Conservation (phyloP, 2,113 vertebrate genomes). For the Ciconia boyciana region DNA sequence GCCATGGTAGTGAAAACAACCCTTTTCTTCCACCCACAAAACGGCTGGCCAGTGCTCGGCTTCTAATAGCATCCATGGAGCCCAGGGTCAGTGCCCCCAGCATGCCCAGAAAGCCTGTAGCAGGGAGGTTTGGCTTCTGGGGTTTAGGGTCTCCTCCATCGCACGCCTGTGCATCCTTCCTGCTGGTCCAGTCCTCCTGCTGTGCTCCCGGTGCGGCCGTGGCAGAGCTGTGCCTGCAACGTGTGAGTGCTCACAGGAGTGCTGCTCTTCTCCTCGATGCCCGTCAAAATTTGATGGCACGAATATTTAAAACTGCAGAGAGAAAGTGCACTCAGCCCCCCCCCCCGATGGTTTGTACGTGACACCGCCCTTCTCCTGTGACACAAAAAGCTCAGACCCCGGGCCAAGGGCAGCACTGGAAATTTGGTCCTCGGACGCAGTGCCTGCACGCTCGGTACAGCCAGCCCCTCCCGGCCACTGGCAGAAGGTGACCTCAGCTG, state of each 20-base stretch:
- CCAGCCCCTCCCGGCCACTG: background rate
- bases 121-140: background rate
- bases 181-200: background rate
- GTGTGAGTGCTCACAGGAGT: fast-evolving
- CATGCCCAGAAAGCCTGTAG: background rate
- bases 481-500: background rate
- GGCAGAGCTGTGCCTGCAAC: fast-evolving
- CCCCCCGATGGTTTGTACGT: fast-evolving
- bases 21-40: background rate
- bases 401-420: background rate
- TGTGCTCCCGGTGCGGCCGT: fast-evolving
- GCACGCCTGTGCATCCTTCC: fast-evolving
- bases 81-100: background rate
- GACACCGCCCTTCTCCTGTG: background rate
- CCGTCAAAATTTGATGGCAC: fast-evolving
- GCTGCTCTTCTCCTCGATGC: background rate
- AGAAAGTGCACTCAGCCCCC: background rate
- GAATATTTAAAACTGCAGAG: background rate
- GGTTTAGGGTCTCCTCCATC: background rate
- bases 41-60: fast-evolving
- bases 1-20: background rate
- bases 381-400: background rate
- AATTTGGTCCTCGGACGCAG: fast-evolving
- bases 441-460: fast-evolving
- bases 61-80: background rate